phyloP scores from a whole-genome alignment of 2,888 invertebrate genomes.

The Drosophila sordidula region DNA sequence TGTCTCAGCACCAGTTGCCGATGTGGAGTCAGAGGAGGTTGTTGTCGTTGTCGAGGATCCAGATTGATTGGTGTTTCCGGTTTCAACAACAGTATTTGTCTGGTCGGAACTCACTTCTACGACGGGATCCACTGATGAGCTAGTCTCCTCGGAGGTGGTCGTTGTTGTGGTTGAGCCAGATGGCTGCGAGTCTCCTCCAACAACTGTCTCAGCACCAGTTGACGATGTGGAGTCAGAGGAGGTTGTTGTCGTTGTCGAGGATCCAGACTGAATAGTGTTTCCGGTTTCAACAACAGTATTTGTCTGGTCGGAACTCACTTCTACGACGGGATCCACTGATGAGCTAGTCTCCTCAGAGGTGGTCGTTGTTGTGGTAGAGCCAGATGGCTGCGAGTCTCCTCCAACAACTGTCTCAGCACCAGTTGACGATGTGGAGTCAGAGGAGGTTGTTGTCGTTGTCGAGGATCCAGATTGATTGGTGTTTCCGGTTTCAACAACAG shows the following conservation, averaged over 20 bases:
- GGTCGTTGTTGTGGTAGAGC: no score
- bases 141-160: background rate
- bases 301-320: no score
- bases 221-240: background rate
- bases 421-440: no score
- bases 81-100: background rate
- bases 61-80: conserved; percentile 14
- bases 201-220: background rate
- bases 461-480: no score
- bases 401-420: no score
- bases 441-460: no score
- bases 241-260: conserved; percentile 1
- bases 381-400: no score
- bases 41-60: conserved; percentile 12
- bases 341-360: no score
- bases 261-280: conserved; percentile 11
- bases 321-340: no score
- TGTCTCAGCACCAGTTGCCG: background rate
- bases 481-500: no score
- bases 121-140: background rate
- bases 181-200: background rate
- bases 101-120: no score
- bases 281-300: background rate
- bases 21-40: background rate
- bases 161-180: conserved; percentile 16